Evolutionary conservation across 2,797 vertebrate genomes (phyloP).

Genomic region (Tadarida brasiliensis): DNA sequence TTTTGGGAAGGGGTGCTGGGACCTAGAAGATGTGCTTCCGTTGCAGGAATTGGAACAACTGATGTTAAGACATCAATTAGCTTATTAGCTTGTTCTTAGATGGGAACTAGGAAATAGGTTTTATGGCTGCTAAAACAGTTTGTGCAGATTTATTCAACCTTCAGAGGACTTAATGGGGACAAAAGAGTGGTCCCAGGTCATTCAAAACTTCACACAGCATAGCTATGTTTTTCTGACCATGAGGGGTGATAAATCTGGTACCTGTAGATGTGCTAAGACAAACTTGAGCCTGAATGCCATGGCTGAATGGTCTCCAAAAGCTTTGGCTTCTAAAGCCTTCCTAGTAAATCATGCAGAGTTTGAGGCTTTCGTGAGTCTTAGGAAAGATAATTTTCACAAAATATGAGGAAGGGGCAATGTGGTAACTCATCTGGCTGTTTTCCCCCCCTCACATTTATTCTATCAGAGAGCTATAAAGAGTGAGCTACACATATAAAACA

Average conservation of each 20-base stretch:
- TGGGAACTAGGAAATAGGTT: background rate
- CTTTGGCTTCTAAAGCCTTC: background rate
- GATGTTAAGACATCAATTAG: slow-evolving; percentile 20
- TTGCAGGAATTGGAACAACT: background rate
- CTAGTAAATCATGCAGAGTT: slow-evolving; percentile 63
- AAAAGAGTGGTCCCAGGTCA: background rate
- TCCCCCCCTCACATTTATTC: slow-evolving; percentile 41
- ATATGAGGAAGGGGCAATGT: slow-evolving; percentile 14
- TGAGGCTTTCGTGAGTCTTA: slow-evolving; percentile 54
- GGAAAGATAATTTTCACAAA: slow-evolving; percentile 65
- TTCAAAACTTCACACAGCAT: background rate
- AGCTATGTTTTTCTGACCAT: slow-evolving; percentile 16
- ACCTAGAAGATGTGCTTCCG: background rate
- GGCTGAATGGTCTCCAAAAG: slow-evolving; percentile 63
- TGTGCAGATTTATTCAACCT: background rate
- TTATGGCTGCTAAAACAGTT: slow-evolving; percentile 18
- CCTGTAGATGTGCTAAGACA: background rate
- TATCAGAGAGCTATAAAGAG: slow-evolving; percentile 67
- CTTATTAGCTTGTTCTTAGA: slow-evolving; percentile 49
- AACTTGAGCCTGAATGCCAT: slow-evolving; percentile 14
- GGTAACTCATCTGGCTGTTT: slow-evolving; percentile 11
- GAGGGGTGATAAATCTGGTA: background rate
- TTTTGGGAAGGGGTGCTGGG: background rate
- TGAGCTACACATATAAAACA: background rate
- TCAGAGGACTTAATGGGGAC: background rate